Evolutionary conservation across 2,113 vertebrate species (phyloP).

Genomic region (Pseudonaja textilis): DNA sequence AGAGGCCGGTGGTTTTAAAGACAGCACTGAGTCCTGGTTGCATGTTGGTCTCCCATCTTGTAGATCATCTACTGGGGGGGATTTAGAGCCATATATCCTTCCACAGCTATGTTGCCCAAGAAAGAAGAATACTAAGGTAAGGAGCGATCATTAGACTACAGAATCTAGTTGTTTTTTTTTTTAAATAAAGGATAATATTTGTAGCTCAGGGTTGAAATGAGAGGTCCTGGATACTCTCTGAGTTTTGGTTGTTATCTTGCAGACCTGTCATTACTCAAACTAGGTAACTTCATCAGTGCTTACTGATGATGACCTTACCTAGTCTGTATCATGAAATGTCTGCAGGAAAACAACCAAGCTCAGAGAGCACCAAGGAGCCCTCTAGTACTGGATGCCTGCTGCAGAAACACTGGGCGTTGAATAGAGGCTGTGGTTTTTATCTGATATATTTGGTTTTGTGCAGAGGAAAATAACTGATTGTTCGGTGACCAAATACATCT

Average conservation of each 20-base stretch:
- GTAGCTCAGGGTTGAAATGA: background rate
- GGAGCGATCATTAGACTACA: background rate
- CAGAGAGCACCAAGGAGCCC: background rate
- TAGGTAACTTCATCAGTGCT: background rate
- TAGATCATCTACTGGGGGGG: background rate
- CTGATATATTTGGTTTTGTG: background rate
- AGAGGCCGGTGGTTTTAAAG: background rate
- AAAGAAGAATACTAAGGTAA: background rate
- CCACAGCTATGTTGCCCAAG: background rate
- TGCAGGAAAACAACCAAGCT: background rate
- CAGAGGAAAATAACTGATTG: background rate
- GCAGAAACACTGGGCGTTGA: background rate
- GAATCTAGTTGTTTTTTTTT: background rate
- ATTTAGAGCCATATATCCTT: background rate
- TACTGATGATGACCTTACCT: background rate
- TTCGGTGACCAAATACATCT: background rate
- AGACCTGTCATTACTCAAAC: background rate
- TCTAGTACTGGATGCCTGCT: background rate
- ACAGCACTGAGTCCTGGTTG: background rate
- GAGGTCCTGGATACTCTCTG: background rate
- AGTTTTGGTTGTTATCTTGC: background rate
- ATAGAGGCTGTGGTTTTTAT: background rate
- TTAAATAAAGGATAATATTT: background rate
- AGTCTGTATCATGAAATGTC: background rate
- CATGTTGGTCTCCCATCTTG: background rate